These are phyloP conservation scores for Rhopalosiphum maidis DNA, from an alignment of 1,140 invertebrate genomes.

Conservation along the genomic window DNA sequence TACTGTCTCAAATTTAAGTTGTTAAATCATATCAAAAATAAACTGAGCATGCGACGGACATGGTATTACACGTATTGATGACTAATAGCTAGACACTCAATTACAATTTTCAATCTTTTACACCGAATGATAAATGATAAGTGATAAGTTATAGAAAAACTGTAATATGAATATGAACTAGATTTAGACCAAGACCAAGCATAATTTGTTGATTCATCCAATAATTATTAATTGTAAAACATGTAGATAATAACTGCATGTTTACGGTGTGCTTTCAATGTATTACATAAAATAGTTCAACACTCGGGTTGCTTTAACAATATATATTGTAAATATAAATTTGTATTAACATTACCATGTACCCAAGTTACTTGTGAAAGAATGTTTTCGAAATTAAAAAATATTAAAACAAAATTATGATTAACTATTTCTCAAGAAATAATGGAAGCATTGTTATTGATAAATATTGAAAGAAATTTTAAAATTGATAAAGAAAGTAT, in stretches of 20 bases:
- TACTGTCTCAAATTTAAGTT: no score
- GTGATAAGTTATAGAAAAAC: no score
- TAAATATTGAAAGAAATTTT: slow-evolving; percentile 11
- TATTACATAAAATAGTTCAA: neutral
- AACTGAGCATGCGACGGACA: no score
- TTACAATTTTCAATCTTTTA: no score
- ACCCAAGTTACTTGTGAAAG: neutral
- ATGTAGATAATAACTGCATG: neutral
- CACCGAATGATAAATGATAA: no score
- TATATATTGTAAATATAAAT: neutral
- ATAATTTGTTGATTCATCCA: neutral
- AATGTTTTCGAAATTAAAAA: slow-evolving; percentile 1
- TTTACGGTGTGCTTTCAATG: neutral
- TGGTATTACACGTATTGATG: no score
- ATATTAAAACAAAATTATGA: no score
- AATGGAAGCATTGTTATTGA: slow-evolving; percentile 9
- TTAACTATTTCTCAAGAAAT: neutral
- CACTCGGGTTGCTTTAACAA: neutral
- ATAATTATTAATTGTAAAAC: neutral
- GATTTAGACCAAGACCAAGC: neutral
- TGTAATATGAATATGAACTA: no score
- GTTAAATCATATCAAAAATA: no score
- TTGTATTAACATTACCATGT: neutral
- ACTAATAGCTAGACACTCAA: no score
- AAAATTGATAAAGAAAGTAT: neutral